Conservation (phyloP, 2,888 invertebrate species). For the Tetranychus piercei region DNA sequence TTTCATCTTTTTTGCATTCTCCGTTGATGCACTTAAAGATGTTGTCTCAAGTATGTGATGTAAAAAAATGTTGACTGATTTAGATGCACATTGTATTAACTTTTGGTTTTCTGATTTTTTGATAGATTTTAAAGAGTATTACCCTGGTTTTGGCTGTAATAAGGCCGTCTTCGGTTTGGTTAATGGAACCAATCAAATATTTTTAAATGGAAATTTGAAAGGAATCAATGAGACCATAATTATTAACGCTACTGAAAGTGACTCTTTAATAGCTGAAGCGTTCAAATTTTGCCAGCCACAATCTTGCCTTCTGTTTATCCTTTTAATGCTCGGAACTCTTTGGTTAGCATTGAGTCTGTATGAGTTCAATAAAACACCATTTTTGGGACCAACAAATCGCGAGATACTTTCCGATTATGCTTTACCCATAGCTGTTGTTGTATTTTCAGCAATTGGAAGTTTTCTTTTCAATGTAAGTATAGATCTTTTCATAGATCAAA, state of each 20-base stretch:
- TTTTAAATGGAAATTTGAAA: too few relatives aligned
- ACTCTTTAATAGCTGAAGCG: background rate
- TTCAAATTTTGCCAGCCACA: background rate
- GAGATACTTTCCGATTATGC: constrained; percentile 35
- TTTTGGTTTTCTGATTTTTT: background rate
- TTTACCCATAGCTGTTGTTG: constrained; percentile 32
- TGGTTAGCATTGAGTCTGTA: constrained; percentile 37
- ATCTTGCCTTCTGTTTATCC: constrained; percentile 26
- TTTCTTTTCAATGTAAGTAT: constrained; percentile 29
- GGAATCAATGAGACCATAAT: background rate
- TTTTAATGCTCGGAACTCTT: constrained; percentile 38
- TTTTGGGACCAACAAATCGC: constrained; percentile 23
- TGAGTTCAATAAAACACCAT: constrained; percentile 37
- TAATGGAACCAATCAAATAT: background rate
- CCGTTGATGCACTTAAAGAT: constrained; percentile 33
- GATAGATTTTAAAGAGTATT: background rate
- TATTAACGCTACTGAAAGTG: background rate
- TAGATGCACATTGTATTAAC: background rate
- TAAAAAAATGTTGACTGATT: background rate
- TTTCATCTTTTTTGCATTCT: constrained; percentile 39
- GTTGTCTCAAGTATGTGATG: constrained; percentile 12
- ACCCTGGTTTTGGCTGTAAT: background rate
- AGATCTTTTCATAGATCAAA: background rate
- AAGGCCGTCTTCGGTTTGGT: background rate
- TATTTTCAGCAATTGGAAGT: constrained; percentile 34